Evolutionary conservation across 2,888 invertebrate species (phyloP), one percentile per base, ranked within the genome.

Genomic region (Pecten maximus): DNA sequence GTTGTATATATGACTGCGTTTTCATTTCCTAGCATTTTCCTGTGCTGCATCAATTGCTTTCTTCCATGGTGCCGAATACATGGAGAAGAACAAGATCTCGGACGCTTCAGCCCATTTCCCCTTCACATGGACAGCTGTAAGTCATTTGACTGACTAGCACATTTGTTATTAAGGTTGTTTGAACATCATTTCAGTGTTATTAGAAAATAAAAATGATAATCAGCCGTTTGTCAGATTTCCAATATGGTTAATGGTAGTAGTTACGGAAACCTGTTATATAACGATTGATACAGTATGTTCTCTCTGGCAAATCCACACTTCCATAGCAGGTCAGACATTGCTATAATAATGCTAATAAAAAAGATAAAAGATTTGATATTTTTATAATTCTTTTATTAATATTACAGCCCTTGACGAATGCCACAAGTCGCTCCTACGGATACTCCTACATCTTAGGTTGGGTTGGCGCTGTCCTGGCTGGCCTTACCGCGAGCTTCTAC

Each of bases 361-460:
- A 12, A 44, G 8, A 44, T 44, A 44, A 44, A 12, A 4, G 44
- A n/a, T n/a, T n/a, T n/a, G n/a, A n/a, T 54, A 23, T 19, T 54
- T 19, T 6, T n/a, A 50, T 50, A 54, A 23, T 19, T 50, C 15
- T 39, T n/a, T 50, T 12, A 4, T 44, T 91, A 8, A n/a, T 88
- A 40, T 91, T 92, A 28, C 93, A 96, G 96, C 89, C 91, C 0
- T 86, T 95, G 39, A 92, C 94, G 88, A 90, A 90, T 0, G 94
- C 94, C 0, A 95, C 95, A 23, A 89, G 90, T 35, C 93, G 95
- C 16, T 88, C 88, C 4, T 96, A 95, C 88, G 95, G 94, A n/a
- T 96, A 94, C 93, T 96, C 96, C 10, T 96, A 96, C 94, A 95
- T 95, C 40, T 91, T 96, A 28, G 96, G 96, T 35, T 96, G 96